Base-by-base conservation (phyloP, 2,888 invertebrate species). In the Nymphalis c-album region DNA sequence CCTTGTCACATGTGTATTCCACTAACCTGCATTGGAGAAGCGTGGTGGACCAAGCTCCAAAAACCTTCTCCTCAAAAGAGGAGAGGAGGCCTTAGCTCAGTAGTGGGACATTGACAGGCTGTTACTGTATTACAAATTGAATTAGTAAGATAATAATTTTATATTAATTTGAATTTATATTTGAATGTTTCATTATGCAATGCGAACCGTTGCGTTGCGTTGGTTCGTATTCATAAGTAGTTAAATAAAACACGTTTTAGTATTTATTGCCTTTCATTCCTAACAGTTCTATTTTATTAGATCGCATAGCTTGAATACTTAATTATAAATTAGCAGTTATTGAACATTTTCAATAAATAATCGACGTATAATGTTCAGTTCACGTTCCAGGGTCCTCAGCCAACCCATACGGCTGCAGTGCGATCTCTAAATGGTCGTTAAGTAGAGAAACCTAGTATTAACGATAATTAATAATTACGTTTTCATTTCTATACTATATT, bases 201-300 rank as follows among this genome's bases (percentile, higher is more conserved):
- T 68, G 50, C 50, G 57, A 20, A 60, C 31, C 46, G 50, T 47
- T 57, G 64, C 50, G 66, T 59, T 55, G 58, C 50, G 50, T 51
- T 58, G 64, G 55, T 71, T 59, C 59, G 58, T 60, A 67, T 68
- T 66, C 65, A 71, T 71, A 64, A 68, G 50, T 58, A 51, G 46
- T 20, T 59, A 68, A 68, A 68, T 61, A 60, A 65, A 64, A 61
- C 71, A 62, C 58, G 66, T 71, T 64, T 53, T 60, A 59, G 63
- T 18, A 61, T 68, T 65, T 69, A 71, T 68, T 62, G 51, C 71
- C 66, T 55, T 45, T 53, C 53, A 67, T 71, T 71, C 53, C 63
- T 60, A 31, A 64, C 65, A 58, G 57, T 64, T 66, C 66, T 58
- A 50, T 55, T 64, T 58, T 59, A 71, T 68, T 66, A 68, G 46